A percentile compares a stretch with the other conserved stretches of the same genome.
phyloP scores from a whole-genome alignment of 2,797 vertebrate genomes.

The Tragelaphus eurycerus region DNA sequence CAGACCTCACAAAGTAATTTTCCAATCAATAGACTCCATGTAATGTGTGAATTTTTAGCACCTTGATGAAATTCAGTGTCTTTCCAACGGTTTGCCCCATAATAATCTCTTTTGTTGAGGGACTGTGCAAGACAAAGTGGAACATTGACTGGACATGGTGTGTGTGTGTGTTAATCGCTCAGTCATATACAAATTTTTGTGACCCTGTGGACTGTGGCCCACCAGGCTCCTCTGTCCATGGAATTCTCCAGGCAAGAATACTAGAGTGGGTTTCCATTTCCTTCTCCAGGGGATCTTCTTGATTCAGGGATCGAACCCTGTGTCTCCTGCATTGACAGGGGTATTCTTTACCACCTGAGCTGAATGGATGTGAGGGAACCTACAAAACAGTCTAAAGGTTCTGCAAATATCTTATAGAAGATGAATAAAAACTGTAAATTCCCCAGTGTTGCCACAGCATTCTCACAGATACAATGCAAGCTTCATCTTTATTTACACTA shows the following conservation, averaged over 20 bases:
- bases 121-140: background rate
- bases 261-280: too few species aligned
- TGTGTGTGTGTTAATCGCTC: background rate
- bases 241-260: too few species aligned
- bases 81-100: background rate
- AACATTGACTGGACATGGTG: background rate
- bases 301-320: background rate
- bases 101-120: background rate
- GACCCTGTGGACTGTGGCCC: too few species aligned
- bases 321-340: background rate
- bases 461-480: background rate
- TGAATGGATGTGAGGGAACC: background rate
- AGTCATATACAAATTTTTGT: too few species aligned
- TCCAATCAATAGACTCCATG: background rate
- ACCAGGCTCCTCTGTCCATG: too few species aligned
- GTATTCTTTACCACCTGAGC: background rate
- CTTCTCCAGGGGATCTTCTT: background rate
- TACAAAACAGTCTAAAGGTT: background rate
- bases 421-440: background rate
- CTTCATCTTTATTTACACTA: slow-evolving; percentile 9
- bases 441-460: background rate
- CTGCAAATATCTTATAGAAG: background rate
- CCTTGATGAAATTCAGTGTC: background rate
- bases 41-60: background rate
- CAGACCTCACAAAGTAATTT: background rate